Evolutionary conservation across 2,888 invertebrate species (phyloP).

Genomic region (Lymantria monacha): DNA sequence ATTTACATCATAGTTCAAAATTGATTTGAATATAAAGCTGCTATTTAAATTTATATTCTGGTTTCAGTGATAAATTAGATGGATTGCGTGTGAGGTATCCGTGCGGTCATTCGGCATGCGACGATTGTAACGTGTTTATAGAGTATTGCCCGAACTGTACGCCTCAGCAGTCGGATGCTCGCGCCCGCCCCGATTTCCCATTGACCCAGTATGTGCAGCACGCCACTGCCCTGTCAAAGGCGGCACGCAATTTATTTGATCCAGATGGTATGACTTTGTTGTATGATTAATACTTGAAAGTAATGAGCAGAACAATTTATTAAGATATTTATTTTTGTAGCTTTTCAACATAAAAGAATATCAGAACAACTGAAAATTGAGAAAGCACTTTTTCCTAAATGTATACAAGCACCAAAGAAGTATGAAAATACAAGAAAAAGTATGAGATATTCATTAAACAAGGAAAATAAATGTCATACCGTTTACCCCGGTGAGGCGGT

Average conservation of each 20-base stretch:
- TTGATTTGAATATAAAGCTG: neutral
- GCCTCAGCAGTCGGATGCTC: conserved; percentile 32
- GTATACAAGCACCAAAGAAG: conserved; percentile 67
- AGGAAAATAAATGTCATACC: conserved; percentile 48
- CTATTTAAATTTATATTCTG: neutral
- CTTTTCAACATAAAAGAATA: conserved; percentile 49
- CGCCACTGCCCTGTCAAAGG: conserved; percentile 43
- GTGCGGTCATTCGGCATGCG: conserved; percentile 65
- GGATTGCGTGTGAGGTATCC: conserved; percentile 48
- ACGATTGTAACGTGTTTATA: conserved; percentile 44
- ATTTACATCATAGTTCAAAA: neutral
- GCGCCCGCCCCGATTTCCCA: conserved; percentile 37
- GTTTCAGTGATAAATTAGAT: conserved; percentile 52
- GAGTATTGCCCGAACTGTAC: conserved; percentile 51
- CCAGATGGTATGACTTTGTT: conserved; percentile 49
- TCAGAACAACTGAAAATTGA: conserved; percentile 64
- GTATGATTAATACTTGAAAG: neutral
- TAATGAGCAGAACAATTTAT: neutral
- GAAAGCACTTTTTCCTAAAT: conserved; percentile 68
- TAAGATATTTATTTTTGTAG: conserved; percentile 41
- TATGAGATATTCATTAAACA: conserved; percentile 30
- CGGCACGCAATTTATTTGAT: conserved; percentile 54
- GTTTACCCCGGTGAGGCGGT: conserved; percentile 54
- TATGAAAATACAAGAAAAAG: conserved; percentile 68
- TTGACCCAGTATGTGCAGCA: conserved; percentile 45